These are phyloP conservation scores for human DNA, from an alignment of 2,113 vertebrate genomes.

Conservation along the genomic window GRCh38 chr2:32655501-32656000, in stretches of 20 bases:
- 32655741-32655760: too few relatives aligned
- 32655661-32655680: not conserved
- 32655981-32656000: not conserved
- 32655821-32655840: not conserved
- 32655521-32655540: not conserved
- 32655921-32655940: not conserved
- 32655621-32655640: not conserved
- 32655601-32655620: not conserved
- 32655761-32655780: not conserved
- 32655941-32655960: not conserved
- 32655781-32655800: constrained; percentile 28
- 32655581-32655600: not conserved
- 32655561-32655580: not conserved
- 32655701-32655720: not conserved
- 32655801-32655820: not conserved
- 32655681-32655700: not conserved
- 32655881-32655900: not conserved
- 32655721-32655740: not conserved
- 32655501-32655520: not conserved
- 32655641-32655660: not conserved
- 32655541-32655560: constrained; percentile 10
- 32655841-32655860: not conserved
- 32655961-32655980: not conserved
- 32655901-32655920: not conserved
- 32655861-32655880: not conserved